Conservation (phyloP, 2,113 vertebrate genomes). For the Cyphomyrus plagiostoma region DNA sequence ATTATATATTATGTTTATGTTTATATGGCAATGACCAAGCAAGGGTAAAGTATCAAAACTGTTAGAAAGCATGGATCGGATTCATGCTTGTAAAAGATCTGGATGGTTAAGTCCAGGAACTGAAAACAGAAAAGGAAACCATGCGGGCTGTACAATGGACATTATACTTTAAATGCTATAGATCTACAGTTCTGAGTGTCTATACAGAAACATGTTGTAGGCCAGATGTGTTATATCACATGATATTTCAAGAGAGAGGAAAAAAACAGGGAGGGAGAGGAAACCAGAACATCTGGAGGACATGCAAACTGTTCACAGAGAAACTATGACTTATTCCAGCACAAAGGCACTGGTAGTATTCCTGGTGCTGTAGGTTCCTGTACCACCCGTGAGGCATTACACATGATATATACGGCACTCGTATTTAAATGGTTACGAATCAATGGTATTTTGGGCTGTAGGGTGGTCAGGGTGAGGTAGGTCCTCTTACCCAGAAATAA, state of each 20-base stretch:
- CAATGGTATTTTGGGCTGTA: neutral
- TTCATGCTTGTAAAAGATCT: neutral
- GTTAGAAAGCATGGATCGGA: neutral
- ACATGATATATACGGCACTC: neutral
- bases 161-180: neutral
- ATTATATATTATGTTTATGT: neutral
- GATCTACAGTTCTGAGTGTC: neutral
- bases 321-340: neutral
- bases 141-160: neutral
- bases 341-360: neutral
- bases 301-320: neutral
- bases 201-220: neutral
- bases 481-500: slow-evolving; percentile 89
- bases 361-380: too few relatives aligned
- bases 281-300: neutral
- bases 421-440: neutral
- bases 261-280: neutral
- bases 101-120: neutral
- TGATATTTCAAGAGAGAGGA: neutral
- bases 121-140: neutral
- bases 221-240: neutral
- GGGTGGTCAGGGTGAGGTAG: neutral
- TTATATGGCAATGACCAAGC: neutral
- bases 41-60: neutral
- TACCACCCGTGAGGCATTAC: neutral